Conservation (phyloP, 2,113 vertebrate genomes). For the Ahaetulla prasina region DNA sequence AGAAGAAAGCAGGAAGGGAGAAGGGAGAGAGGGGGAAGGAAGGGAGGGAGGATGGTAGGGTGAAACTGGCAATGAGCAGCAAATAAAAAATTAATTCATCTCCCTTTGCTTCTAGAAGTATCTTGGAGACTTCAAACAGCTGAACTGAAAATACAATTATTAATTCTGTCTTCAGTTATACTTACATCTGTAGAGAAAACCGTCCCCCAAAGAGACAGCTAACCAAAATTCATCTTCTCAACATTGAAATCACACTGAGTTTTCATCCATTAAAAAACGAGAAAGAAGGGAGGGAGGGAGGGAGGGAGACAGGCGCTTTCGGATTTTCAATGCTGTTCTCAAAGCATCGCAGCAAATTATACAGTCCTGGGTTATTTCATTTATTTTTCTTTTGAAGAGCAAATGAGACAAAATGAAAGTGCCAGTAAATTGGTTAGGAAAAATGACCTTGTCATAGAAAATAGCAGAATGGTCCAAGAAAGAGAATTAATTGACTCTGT, state of each 20-base stretch:
- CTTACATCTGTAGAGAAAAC: background rate
- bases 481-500: background rate
- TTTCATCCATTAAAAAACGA: background rate
- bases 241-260: background rate
- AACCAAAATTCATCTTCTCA: background rate
- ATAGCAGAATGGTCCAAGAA: background rate
- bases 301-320: rapidly evolving
- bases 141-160: background rate
- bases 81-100: slow-evolving; percentile 3
- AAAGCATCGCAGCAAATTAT: background rate
- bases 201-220: background rate
- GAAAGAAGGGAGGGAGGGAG: background rate
- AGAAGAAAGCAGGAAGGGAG: no score
- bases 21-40: no score
- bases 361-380: background rate
- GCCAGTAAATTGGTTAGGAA: background rate
- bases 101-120: background rate
- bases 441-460: background rate
- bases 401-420: background rate
- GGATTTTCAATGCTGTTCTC: background rate
- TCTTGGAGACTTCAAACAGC: background rate
- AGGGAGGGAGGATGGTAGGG: background rate
- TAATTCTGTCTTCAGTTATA: background rate
- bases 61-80: background rate
- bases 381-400: background rate